A percentile compares a stretch with the other conserved stretches of the same genome.
phyloP scores from a whole-genome alignment of 2,797 vertebrate genomes.

The Enteromius argenteus region DNA sequence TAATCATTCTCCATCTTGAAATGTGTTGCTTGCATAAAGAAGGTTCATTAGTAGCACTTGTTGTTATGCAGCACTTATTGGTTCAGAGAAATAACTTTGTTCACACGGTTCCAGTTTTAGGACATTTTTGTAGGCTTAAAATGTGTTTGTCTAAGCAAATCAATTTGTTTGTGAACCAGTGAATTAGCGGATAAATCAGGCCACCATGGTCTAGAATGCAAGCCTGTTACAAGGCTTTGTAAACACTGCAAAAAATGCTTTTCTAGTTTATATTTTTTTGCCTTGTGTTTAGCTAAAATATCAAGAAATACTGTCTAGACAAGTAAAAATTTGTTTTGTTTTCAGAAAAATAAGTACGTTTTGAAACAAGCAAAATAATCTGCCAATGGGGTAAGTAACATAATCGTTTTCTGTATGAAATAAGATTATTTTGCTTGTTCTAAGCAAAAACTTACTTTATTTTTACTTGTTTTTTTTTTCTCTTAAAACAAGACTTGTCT shows the following conservation, averaged over 20 bases:
- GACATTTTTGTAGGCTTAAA: background rate
- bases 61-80: background rate
- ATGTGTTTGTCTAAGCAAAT: background rate
- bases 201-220: background rate
- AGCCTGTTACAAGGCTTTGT: background rate
- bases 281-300: no score
- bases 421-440: no score
- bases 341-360: no score
- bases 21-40: slow-evolving; percentile 24
- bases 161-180: background rate
- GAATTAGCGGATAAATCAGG: background rate
- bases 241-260: background rate
- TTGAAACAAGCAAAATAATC: no score
- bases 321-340: no score
- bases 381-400: no score
- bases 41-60: slow-evolving; percentile 16
- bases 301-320: no score
- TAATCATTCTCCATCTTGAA: slow-evolving; percentile 19
- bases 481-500: no score
- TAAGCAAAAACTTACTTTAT: no score
- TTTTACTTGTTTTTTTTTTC: no score
- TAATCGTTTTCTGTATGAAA: no score
- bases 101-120: background rate
- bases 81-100: background rate
- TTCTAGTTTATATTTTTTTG: no score